Conservation (phyloP, 2,888 invertebrate species). For the Hesperia comma region DNA sequence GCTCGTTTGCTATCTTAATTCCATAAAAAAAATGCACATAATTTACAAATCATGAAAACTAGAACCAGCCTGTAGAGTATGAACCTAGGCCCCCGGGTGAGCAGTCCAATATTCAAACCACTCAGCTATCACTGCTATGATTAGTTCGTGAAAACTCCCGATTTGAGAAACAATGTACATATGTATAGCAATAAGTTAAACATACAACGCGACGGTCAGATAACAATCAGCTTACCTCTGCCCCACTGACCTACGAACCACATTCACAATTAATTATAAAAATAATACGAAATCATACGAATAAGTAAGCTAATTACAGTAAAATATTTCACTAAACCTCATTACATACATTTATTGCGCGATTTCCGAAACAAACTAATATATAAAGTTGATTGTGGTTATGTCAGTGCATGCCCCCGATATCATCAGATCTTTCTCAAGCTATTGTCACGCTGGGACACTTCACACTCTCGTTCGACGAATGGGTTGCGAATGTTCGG, state of each 20-base stretch:
- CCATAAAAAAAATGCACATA: no score
- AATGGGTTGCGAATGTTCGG: background rate
- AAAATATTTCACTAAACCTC: slow-evolving; percentile 3
- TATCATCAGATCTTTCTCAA: slow-evolving; percentile 28
- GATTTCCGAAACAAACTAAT: slow-evolving; percentile 20
- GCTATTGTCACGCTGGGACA: slow-evolving; percentile 10
- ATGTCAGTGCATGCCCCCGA: slow-evolving; percentile 23
- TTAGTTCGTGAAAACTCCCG: no score
- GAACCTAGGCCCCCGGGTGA: no score
- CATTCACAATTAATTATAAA: background rate
- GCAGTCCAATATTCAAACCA: no score
- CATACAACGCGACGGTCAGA: no score
- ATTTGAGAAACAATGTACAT: no score
- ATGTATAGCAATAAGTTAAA: no score
- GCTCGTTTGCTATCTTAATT: no score
- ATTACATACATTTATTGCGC: slow-evolving; percentile 4
- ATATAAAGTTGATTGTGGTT: slow-evolving; percentile 15
- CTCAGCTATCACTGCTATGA: no score
- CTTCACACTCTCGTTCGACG: slow-evolving; percentile 2
- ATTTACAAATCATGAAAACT: no score
- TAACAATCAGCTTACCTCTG: background rate
- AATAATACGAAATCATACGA: background rate
- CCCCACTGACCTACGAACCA: slow-evolving; percentile 2
- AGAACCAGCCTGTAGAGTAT: no score
- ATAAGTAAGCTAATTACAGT: slow-evolving; percentile 8